phyloP scores from a whole-genome alignment of 2,797 vertebrate genomes.

The Tachyglossus aculeatus region DNA sequence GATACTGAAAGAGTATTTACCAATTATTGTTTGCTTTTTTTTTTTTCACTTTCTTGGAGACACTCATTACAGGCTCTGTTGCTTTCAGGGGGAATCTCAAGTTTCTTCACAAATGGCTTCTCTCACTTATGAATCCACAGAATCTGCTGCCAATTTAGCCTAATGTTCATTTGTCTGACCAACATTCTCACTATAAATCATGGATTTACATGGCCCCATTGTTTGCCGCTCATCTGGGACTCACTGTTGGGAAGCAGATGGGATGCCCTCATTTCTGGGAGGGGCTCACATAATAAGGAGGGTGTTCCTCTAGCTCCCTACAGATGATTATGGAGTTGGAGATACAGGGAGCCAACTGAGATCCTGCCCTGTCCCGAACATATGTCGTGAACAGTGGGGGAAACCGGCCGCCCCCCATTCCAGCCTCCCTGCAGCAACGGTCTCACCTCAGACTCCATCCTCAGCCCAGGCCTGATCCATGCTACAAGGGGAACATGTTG shows the following conservation, averaged over 20 bases:
- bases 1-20: background rate
- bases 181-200: background rate
- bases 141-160: background rate
- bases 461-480: no score
- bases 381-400: no score
- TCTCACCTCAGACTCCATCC: no score
- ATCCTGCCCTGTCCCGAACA: no score
- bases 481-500: no score
- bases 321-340: no score
- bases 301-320: no score
- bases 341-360: no score
- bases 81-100: background rate
- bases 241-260: background rate
- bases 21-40: background rate
- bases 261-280: background rate
- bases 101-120: background rate
- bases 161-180: background rate
- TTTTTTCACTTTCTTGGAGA: background rate
- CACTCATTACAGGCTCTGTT: background rate
- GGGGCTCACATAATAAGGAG: background rate
- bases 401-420: no score
- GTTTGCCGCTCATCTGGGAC: background rate
- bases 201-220: background rate
- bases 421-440: no score
- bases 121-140: background rate